Evolutionary conservation across 1,140 invertebrate species (phyloP).

Genomic region (Sipha flava): DNA sequence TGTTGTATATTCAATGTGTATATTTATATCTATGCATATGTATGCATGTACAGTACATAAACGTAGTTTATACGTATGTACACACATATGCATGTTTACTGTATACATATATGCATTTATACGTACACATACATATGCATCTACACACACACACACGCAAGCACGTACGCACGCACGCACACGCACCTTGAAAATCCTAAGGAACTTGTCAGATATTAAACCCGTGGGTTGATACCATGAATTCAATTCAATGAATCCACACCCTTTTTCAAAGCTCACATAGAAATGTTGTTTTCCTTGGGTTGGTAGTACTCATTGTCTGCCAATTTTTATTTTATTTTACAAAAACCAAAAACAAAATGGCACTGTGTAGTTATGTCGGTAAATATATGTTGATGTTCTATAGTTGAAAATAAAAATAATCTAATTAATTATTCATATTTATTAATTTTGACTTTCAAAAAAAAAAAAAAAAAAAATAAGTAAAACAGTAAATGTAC

Average conservation of each 20-base stretch:
- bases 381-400: neutral
- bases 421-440: too few species aligned
- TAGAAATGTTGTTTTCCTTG: neutral
- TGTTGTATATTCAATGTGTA: neutral
- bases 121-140: neutral
- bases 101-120: neutral
- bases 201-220: constrained; percentile 26
- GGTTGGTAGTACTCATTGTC: constrained; percentile 1
- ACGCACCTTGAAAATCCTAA: neutral
- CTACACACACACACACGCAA: neutral
- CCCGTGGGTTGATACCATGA: constrained; percentile 1
- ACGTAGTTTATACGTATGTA: neutral
- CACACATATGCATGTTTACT: neutral
- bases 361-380: neutral
- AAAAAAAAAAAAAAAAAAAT: too few species aligned
- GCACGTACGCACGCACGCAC: neutral
- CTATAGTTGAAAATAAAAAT: neutral
- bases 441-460: neutral
- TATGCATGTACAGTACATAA: neutral
- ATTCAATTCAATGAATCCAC: too few species aligned
- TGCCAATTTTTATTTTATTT: neutral
- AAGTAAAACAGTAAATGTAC: too few species aligned
- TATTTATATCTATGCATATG: neutral
- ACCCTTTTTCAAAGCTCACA: neutral
- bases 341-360: neutral